Evolutionary conservation across 2,888 invertebrate genomes (phyloP), one percentile per base, ranked within the genome.

Genomic region (Malthinus seriepunctatus): DNA sequence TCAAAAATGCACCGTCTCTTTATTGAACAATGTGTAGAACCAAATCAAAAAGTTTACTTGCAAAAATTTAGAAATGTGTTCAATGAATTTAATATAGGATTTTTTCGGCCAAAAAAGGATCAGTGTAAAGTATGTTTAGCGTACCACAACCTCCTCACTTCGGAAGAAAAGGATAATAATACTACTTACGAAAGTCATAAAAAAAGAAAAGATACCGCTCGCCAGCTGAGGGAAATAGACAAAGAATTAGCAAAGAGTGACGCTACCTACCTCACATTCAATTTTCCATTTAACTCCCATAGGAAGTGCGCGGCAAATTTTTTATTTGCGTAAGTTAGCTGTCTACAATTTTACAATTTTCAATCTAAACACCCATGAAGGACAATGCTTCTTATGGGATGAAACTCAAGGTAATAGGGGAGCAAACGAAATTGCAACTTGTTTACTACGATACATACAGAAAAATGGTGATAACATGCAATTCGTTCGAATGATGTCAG

Each of bases 291-390:
- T 58, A 69, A 31, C 67, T 8, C 71, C 70, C 23, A 71, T 72
- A 66, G 67, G 66, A 38, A 38, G 60, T 33, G 62, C 66, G 44
- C 69, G 67, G 14, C 69, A 69, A 62, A 68, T 70, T 38, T 69
- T 71, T 64, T 71, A 71, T 53, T 61, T 69, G 15, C 60, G 70
- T 31, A 73, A 73, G 57, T 58, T 72, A 49, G 70, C 71, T 11
- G 65, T 70, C 4, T 71, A 70, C 51, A 74, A 72, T 65, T 68
- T 70, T 49, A 69, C 59, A 35, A 65, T 70, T 69, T 38, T 52
- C 53, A 34, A 71, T 70, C 62, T 69, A 68, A 56, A 52, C n/a
- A n/a, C n/a, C n/a, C n/a, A n/a, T n/a, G n/a, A n/a, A n/a, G n/a
- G n/a, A n/a, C n/a, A n/a, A n/a, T n/a, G n/a, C n/a, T n/a, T n/a